These are phyloP conservation scores for Popillia japonica DNA, from an alignment of 1,140 invertebrate species.

Conservation along the genomic window DNA sequence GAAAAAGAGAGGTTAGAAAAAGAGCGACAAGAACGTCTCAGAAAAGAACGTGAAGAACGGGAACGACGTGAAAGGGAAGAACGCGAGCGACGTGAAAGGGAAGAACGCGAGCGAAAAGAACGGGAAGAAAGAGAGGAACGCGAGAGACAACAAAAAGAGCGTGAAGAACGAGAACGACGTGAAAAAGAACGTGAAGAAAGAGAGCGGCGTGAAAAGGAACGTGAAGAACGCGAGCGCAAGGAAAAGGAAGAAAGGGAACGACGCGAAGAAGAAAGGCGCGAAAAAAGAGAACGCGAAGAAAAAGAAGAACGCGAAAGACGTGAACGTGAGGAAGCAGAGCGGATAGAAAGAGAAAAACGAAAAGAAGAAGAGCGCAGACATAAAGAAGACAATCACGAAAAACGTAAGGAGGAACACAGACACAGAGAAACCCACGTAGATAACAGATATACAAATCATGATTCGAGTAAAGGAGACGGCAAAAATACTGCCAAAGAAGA, in stretches of 20 bases:
- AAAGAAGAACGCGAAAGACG: conserved; percentile 49
- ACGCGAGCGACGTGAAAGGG: conserved; percentile 59
- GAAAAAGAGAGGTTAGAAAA: conserved; percentile 55
- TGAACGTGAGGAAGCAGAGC: conserved; percentile 56
- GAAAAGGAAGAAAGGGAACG: conserved; percentile 56
- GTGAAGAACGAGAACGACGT: conserved; percentile 43
- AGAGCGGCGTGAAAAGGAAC: conserved; percentile 44
- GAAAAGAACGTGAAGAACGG: conserved; percentile 57
- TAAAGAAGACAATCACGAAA: conserved; percentile 58
- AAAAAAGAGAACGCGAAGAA: conserved; percentile 49
- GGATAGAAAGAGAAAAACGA: conserved; percentile 46
- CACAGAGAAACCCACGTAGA: conserved; percentile 50
- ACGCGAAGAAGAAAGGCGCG: conserved; percentile 57
- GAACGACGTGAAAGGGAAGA: too few relatives aligned
- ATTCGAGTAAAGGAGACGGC: conserved; percentile 52
- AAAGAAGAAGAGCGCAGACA: conserved; percentile 48
- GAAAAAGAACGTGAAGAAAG: conserved; percentile 46
- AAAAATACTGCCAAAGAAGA: conserved; percentile 51
- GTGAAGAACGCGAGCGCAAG: conserved; percentile 50
- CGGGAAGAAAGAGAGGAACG: conserved; percentile 50
- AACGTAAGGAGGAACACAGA: conserved; percentile 51
- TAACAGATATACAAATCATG: conserved; percentile 51
- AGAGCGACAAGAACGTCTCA: conserved; percentile 55
- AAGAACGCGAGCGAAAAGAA: conserved; percentile 46
- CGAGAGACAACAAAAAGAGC: conserved; percentile 54